Evolutionary conservation across 2,797 vertebrate genomes (phyloP), one percentile per base, ranked within the genome.

Genomic region (Harpagifer antarcticus): DNA sequence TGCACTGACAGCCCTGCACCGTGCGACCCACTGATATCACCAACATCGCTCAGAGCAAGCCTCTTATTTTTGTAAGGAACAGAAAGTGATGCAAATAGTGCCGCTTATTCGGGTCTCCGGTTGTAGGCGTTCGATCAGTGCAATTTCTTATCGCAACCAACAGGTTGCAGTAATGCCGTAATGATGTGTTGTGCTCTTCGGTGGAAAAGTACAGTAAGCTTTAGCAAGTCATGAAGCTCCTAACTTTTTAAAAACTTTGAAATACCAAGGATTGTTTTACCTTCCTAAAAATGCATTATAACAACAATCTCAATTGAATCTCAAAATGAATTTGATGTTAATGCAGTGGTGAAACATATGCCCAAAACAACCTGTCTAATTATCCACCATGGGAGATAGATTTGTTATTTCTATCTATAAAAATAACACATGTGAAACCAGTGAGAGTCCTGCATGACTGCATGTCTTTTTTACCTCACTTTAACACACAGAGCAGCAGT

Each of bases 151-250:
- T 49, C 7, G 52, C 56, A 77, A 71, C 92, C 93, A 94, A 95
- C 93, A 96, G 94, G 94, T 94, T 91, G 92, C 92, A 92, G 89
- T 92, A 85, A 89, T 72, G 78, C 74, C 79, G 83, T 74, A 6
- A 66, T 23, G 42, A 9, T 31, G 68, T 50, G 48, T 13, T 7
- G 43, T 19, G 27, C 42, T 27, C 62, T 44, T 66, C 10, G 13
- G 31, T 54, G 9, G 71, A 14, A 63, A 83, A 84, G 78, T 80
- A 63, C 53, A 68, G 62, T n/a, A 17, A n/a, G 17, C 40, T 53
- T 15, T 3, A 10, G 17, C 42, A 55, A 77, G 47, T 52, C 9
- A 47, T 57, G 47, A 81, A 85, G 80, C 9, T 13, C 47, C 3
- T 23, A 90, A 87, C 67, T 86, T 85, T 76, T 49, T 42, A 20